These are phyloP conservation scores for Drosophila parabipectinata DNA, from an alignment of 1,140 invertebrate genomes.

Conservation along the genomic window DNA sequence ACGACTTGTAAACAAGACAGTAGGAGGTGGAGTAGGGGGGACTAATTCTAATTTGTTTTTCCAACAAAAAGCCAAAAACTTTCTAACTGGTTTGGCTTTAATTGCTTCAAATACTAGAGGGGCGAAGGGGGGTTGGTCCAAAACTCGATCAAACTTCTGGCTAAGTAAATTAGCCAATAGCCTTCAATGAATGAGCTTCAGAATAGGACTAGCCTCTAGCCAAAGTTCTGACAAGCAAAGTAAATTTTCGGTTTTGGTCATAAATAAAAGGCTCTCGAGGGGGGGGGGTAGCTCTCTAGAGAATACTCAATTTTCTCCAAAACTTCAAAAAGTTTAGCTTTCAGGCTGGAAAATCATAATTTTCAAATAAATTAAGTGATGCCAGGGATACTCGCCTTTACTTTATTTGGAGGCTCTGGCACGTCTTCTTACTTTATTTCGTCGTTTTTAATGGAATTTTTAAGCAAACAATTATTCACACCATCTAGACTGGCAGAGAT, in stretches of 20 bases:
- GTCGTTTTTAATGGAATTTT: slow-evolving; percentile 49
- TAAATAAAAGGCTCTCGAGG: slow-evolving; percentile 8
- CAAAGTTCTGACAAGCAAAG: slow-evolving; percentile 13
- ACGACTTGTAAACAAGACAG: slow-evolving; percentile 69
- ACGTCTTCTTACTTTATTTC: slow-evolving; percentile 37
- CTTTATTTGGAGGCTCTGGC: slow-evolving; percentile 12
- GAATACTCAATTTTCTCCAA: slow-evolving; percentile 26
- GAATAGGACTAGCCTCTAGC: slow-evolving; percentile 7
- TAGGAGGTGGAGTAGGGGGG: neutral
- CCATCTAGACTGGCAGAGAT: slow-evolving; percentile 10
- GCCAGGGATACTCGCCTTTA: neutral
- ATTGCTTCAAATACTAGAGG: slow-evolving; percentile 15
- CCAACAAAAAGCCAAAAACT: slow-evolving; percentile 1
- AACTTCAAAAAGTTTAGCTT: slow-evolving; percentile 3
- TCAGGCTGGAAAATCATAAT: slow-evolving; percentile 18
- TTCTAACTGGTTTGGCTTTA: slow-evolving; percentile 21
- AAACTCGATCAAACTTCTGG: slow-evolving; percentile 27
- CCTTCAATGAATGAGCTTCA: neutral
- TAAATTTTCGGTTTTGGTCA: slow-evolving; percentile 10
- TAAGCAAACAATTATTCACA: slow-evolving; percentile 57
- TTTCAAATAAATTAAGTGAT: slow-evolving; percentile 23
- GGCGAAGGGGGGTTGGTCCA: too few relatives aligned
- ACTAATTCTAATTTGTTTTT: slow-evolving; percentile 68
- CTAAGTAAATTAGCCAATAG: slow-evolving; percentile 45
- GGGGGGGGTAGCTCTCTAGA: slow-evolving; percentile 4